phyloP scores from a whole-genome alignment of 2,113 vertebrate species.

The Ellobius talpinus region DNA sequence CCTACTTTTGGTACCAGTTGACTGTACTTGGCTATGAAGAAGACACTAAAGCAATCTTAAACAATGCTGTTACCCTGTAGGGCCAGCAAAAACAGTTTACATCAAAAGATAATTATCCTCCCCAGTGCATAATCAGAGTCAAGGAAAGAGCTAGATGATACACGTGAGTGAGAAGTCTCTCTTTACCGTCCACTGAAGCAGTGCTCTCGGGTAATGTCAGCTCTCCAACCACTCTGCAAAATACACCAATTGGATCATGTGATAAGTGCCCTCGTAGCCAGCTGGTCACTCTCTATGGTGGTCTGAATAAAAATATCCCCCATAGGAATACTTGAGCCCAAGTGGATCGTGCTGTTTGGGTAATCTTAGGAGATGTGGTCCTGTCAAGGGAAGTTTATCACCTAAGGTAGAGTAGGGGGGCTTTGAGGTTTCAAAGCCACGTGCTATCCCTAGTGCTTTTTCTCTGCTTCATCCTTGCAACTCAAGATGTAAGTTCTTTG shows the following conservation, averaged over 20 bases:
- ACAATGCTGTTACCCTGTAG: not conserved
- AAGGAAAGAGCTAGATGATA: not conserved
- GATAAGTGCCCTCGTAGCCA: not conserved
- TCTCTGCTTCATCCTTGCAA: not conserved
- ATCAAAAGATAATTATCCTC: constrained; percentile 37
- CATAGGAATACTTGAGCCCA: not conserved
- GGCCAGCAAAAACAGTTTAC: constrained; percentile 26
- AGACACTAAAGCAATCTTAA: not conserved
- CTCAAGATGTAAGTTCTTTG: not conserved
- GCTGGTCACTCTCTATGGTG: not conserved
- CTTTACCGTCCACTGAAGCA: not conserved
- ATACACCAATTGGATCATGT: not conserved
- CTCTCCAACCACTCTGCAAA: not conserved
- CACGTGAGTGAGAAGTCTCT: constrained; percentile 29
- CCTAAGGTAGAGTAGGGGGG: not conserved
- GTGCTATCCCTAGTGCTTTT: no score
- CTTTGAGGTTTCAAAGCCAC: not conserved
- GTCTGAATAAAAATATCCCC: not conserved
- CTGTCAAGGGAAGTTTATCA: not conserved
- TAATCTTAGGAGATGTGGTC: not conserved
- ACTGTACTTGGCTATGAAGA: not conserved
- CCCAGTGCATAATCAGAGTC: constrained; percentile 20
- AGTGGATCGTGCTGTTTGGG: not conserved
- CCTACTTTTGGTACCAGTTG: constrained; percentile 3
- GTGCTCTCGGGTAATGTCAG: not conserved